Evolutionary conservation across 2,888 invertebrate genomes (phyloP).

Genomic region (Pristionchus arcanus): DNA sequence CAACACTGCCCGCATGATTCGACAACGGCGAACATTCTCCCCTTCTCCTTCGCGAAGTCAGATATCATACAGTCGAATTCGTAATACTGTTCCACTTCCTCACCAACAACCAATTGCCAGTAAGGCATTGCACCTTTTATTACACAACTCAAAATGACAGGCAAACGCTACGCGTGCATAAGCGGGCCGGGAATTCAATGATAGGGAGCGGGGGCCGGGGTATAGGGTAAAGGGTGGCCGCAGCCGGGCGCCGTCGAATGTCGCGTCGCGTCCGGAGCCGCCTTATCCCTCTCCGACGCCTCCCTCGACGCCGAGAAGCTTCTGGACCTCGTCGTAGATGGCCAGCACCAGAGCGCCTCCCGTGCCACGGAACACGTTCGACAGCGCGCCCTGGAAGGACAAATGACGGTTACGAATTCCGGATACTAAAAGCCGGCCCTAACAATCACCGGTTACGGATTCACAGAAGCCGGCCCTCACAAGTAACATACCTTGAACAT

Average conservation of each 20-base stretch:
- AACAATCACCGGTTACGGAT: too few species aligned
- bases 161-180: constrained; percentile 13
- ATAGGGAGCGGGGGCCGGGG: constrained; percentile 23
- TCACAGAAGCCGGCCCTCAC: too few species aligned
- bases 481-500: constrained; percentile 57
- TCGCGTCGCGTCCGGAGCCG: not conserved
- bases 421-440: not conserved
- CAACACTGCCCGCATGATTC: too few species aligned
- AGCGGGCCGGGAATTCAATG: constrained; percentile 5
- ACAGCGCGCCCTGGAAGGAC: constrained; percentile 69
- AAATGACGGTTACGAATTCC: not conserved
- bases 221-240: not conserved
- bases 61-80: too few species aligned
- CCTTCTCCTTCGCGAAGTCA: too few species aligned
- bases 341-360: constrained; percentile 95
- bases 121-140: constrained; percentile 32
- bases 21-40: too few species aligned
- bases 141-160: constrained; percentile 16
- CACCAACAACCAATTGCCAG: not conserved
- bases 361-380: constrained; percentile 84
- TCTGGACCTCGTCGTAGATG: constrained; percentile 88
- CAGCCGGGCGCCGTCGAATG: constrained; percentile 43
- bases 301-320: not conserved
- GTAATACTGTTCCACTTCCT: not conserved
- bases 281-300: not conserved